Percentiles rank a stretch among this genome's conserved stretches.
phyloP scores from a whole-genome alignment of 2,888 invertebrate genomes.

The Cantharis flavilabris region DNA sequence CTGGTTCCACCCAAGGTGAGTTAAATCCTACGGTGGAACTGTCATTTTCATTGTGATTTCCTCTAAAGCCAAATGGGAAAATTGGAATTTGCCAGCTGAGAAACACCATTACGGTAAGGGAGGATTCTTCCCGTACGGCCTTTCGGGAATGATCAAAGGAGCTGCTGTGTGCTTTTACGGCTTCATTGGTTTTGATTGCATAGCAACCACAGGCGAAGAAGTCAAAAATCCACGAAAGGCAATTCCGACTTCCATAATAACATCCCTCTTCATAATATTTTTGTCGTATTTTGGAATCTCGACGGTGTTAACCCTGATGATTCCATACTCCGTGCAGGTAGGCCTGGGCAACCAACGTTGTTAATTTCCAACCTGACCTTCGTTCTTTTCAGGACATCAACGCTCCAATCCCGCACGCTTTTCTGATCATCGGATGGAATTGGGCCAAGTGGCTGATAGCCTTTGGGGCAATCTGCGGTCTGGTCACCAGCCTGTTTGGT shows the following conservation, averaged over 20 bases:
- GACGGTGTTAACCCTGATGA: constrained; percentile 82
- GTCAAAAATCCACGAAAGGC: constrained; percentile 83
- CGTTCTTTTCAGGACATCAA: constrained; percentile 63
- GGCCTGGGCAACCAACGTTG: background rate
- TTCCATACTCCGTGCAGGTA: constrained; percentile 80
- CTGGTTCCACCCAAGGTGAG: constrained; percentile 74
- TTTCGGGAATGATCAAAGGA: constrained; percentile 77
- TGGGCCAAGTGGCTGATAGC: constrained; percentile 83
- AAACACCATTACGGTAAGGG: constrained; percentile 61
- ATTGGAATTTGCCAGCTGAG: constrained; percentile 55
- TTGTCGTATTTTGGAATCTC: constrained; percentile 89
- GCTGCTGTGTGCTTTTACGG: constrained; percentile 89
- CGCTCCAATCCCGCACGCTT: constrained; percentile 82
- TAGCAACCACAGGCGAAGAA: constrained; percentile 88
- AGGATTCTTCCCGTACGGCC: constrained; percentile 85
- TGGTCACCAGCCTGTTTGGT: constrained; percentile 83
- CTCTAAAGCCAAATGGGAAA: constrained; percentile 51
- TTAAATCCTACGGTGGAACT: background rate
- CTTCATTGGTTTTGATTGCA: constrained; percentile 92
- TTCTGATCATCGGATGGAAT: constrained; percentile 73
- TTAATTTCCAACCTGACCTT: background rate
- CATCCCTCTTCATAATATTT: constrained; percentile 81
- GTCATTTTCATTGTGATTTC: background rate
- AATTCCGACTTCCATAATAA: constrained; percentile 85
- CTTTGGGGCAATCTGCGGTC: constrained; percentile 82